Conservation (phyloP, 2,113 vertebrate species). For the Panurus biarmicus region DNA sequence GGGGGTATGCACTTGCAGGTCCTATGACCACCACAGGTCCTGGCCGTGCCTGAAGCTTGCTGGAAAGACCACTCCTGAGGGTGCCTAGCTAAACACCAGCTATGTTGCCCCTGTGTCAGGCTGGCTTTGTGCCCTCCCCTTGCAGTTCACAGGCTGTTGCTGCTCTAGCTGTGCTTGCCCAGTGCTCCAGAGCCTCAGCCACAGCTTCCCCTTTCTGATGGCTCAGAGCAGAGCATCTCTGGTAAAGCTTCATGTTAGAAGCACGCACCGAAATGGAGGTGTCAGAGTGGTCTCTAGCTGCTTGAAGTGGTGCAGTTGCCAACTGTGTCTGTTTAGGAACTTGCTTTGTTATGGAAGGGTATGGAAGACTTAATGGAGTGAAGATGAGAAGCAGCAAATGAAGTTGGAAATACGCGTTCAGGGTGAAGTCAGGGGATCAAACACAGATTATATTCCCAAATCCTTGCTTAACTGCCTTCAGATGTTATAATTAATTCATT, state of each 20-base stretch:
- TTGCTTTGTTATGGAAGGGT: background rate
- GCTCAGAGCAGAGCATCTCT: background rate
- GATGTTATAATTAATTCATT: background rate
- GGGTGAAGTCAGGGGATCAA: background rate
- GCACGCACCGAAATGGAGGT: background rate
- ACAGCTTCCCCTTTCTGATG: background rate
- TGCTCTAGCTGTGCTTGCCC: background rate
- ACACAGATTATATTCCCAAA: background rate
- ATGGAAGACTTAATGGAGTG: background rate
- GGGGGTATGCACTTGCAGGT: background rate
- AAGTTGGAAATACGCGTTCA: background rate
- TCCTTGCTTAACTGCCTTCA: background rate
- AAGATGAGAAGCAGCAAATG: background rate
- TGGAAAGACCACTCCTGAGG: background rate
- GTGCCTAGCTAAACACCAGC: background rate
- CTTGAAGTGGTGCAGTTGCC: background rate
- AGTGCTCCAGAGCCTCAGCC: background rate
- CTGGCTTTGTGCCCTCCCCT: background rate
- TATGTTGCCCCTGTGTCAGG: background rate
- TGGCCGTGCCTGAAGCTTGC: background rate
- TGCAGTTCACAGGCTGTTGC: background rate
- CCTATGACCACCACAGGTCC: rapidly evolving
- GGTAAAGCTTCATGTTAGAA: background rate
- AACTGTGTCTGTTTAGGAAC: background rate
- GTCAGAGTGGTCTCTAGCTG: background rate